phyloP scores from a whole-genome alignment of 2,113 vertebrate species.

The Sardina pilchardus region DNA sequence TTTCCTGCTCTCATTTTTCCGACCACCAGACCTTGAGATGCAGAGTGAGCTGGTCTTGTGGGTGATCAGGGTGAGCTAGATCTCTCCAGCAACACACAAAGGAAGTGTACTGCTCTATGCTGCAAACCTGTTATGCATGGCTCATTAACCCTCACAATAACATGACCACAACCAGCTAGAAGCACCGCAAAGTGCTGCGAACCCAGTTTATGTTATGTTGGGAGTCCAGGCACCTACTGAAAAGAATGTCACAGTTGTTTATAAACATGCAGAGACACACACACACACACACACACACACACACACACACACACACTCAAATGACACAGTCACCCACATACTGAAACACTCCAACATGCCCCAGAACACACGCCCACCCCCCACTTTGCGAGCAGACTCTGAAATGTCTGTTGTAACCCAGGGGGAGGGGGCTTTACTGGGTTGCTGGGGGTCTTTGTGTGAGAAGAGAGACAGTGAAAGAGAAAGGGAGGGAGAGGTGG shows the following conservation, averaged over 20 bases:
- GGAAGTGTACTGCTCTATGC: conserved; percentile 46
- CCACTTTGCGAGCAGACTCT: conserved; percentile 63
- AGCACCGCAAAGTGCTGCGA: not conserved
- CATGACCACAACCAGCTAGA: conserved; percentile 34
- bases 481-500: conserved; percentile 36
- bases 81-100: conserved; percentile 52
- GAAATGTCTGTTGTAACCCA: conserved; percentile 68
- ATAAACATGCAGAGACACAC: not conserved
- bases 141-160: conserved; percentile 51
- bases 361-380: conserved; percentile 38
- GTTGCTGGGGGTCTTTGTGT: conserved; percentile 59
- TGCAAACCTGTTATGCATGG: conserved; percentile 49
- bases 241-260: not conserved
- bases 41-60: not conserved
- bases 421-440: conserved; percentile 69
- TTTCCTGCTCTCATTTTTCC: not conserved
- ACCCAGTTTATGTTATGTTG: not conserved
- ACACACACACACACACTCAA: conserved; percentile 34
- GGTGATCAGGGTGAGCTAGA: not conserved
- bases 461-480: conserved; percentile 44
- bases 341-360: conserved; percentile 39
- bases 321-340: conserved; percentile 35
- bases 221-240: not conserved
- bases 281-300: conserved; percentile 25
- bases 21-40: not conserved